These are phyloP conservation scores for Noctilio leporinus DNA, from an alignment of 2,113 vertebrate species.

Conservation along the genomic window DNA sequence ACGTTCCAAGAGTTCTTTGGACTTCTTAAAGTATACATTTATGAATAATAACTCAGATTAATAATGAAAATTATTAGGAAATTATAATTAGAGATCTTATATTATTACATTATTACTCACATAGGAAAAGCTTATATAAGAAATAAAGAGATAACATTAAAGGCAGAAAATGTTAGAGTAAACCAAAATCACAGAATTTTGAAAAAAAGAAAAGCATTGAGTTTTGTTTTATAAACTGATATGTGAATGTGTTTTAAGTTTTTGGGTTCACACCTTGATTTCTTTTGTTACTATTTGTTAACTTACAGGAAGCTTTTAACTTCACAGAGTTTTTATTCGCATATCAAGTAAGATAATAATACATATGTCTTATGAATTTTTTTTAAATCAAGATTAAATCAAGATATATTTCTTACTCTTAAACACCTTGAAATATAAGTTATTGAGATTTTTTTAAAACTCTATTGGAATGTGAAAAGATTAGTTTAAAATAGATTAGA, in stretches of 20 bases:
- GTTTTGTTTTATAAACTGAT: not conserved
- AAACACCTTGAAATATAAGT: not conserved
- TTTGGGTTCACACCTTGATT: not conserved
- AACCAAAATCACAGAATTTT: not conserved
- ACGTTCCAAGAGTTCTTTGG: not conserved
- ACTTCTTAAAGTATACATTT: not conserved
- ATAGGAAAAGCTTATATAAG: not conserved
- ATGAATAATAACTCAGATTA: not conserved
- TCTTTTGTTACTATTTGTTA: not conserved
- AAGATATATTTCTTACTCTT: not conserved
- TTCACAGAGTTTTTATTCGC: not conserved
- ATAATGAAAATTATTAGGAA: not conserved
- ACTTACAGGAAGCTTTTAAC: not conserved
- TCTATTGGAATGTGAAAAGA: not conserved
- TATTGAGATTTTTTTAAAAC: not conserved
- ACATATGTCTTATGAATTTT: not conserved
- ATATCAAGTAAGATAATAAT: not conserved
- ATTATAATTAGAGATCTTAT: not conserved
- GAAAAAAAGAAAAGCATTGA: not conserved
- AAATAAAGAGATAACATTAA: not conserved
- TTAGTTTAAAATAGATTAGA: not conserved
- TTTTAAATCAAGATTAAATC: not conserved
- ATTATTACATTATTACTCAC: not conserved
- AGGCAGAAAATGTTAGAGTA: not conserved
- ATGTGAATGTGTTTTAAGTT: not conserved